A percentile compares a stretch with the other conserved stretches of the same genome.
Evolutionary conservation across 2,888 invertebrate species (phyloP).

Genomic region (Autographa gamma): DNA sequence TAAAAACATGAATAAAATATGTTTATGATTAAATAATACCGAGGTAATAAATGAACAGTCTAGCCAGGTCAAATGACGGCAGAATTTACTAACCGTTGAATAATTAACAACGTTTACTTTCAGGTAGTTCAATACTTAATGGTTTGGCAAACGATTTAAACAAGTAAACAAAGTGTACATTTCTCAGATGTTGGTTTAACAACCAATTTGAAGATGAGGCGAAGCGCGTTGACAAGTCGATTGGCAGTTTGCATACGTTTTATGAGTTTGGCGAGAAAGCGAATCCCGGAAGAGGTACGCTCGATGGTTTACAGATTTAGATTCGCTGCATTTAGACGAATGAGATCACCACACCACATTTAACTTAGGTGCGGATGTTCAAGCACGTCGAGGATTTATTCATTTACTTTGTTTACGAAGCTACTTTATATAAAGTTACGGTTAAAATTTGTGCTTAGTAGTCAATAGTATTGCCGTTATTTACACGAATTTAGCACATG

Average conservation of each 20-base stretch:
- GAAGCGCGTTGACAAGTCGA: slow-evolving; percentile 79
- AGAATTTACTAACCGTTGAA: slow-evolving; percentile 9
- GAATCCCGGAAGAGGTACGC: slow-evolving; percentile 80
- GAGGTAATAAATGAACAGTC: background rate
- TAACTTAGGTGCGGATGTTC: slow-evolving; percentile 60
- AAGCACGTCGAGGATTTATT: slow-evolving; percentile 36
- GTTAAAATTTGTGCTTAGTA: slow-evolving; percentile 5
- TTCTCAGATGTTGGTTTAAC: slow-evolving; percentile 75
- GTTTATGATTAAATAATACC: background rate
- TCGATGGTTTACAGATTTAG: slow-evolving; percentile 82
- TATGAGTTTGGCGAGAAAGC: slow-evolving; percentile 83
- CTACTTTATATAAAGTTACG: slow-evolving; percentile 4
- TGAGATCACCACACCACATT: slow-evolving; percentile 83
- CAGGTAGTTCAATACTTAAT: slow-evolving; percentile 71
- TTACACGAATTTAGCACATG: slow-evolving; percentile 19
- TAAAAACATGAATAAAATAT: background rate
- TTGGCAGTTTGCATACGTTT: slow-evolving; percentile 83
- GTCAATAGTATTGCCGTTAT: slow-evolving; percentile 13
- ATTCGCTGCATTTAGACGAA: slow-evolving; percentile 83
- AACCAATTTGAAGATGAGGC: slow-evolving; percentile 65
- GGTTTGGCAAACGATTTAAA: slow-evolving; percentile 75
- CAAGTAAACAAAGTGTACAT: slow-evolving; percentile 75
- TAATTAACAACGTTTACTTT: slow-evolving; percentile 45
- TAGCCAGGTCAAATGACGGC: background rate
- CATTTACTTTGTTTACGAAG: slow-evolving; percentile 25